Base-by-base conservation (phyloP, 2,888 invertebrate species). In the Heliconius charithonia region DNA sequence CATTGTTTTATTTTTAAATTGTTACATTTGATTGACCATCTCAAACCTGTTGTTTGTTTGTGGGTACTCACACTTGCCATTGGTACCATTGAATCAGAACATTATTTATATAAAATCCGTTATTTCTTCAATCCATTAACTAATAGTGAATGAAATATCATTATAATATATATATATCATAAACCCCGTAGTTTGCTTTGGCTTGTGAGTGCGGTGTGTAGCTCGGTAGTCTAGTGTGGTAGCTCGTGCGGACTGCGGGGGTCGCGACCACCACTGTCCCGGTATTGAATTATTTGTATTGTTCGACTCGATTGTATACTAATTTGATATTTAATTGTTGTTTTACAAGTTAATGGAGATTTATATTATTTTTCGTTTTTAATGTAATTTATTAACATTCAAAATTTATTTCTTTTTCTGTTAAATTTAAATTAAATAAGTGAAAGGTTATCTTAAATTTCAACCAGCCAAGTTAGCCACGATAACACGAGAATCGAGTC, bases 221-320 rank as follows among this genome's bases (percentile, higher is more conserved):
- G 77, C 63, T 75, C 45, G 22, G 72, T 65, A 74, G 75, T 45
- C 77, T 81, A 81, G 80, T 83, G 84, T 87, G 29, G 85, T 87
- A 85, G 84, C 86, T 83, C 87, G 88, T 89, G 88, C 87, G 88
- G 87, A 59, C n/a, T 59, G n/a, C 59, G 59, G 87, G 88, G 85
- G 75, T 75, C 78, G 86, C 86, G 87, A 85, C 85, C 84, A 84
- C 85, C 84, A 83, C 83, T 85, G 83, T 83, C 83, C 85, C 85
- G 85, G 83, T 83, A 84, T 83, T 16, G 69, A 62, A 73, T 82
- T 80, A 78, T 77, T 81, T 79, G 27, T 79, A 81, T 80, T 81
- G 71, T 75, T 65, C 75, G 80, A 75, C 81, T 81, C 80, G 76
- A 79, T 75, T 79, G 70, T 27, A 19, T 32, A 56, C 37, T 16